phyloP scores from a whole-genome alignment of 1,140 invertebrate genomes.

The Akabosia matsudoensis region DNA sequence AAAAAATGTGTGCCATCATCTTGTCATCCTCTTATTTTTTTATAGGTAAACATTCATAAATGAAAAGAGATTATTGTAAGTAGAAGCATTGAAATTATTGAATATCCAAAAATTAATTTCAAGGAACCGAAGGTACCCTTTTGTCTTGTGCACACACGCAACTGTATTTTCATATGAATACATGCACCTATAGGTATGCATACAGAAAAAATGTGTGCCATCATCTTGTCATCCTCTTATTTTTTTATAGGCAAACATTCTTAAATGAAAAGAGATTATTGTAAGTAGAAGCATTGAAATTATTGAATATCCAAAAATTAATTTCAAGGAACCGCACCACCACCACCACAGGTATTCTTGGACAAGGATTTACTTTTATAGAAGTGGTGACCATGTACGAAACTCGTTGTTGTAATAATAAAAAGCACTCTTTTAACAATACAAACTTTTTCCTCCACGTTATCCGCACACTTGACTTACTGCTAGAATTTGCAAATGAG shows the following conservation, averaged over 20 bases:
- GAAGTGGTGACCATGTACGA: conserved; percentile 1
- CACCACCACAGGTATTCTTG: not conserved
- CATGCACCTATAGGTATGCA: not conserved
- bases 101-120: not conserved
- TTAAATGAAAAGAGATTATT: not conserved
- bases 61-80: too few species aligned
- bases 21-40: not conserved
- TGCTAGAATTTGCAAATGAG: not conserved
- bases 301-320: not conserved
- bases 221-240: not conserved
- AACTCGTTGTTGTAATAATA: not conserved
- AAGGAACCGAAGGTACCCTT: too few species aligned
- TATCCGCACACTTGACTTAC: not conserved
- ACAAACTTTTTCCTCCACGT: not conserved
- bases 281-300: too few species aligned
- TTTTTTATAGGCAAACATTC: not conserved
- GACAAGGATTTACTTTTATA: not conserved
- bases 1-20: conserved; percentile 1
- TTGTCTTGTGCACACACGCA: not conserved
- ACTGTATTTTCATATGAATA: not conserved
- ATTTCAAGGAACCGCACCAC: not conserved
- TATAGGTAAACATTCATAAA: not conserved
- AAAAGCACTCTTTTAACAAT: not conserved
- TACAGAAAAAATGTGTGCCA: conserved; percentile 11
- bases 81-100: not conserved